Evolutionary conservation across 2,113 vertebrate species (phyloP), one percentile per base, ranked within the genome.

Genomic region (Microcebus ravelobensis): DNA sequence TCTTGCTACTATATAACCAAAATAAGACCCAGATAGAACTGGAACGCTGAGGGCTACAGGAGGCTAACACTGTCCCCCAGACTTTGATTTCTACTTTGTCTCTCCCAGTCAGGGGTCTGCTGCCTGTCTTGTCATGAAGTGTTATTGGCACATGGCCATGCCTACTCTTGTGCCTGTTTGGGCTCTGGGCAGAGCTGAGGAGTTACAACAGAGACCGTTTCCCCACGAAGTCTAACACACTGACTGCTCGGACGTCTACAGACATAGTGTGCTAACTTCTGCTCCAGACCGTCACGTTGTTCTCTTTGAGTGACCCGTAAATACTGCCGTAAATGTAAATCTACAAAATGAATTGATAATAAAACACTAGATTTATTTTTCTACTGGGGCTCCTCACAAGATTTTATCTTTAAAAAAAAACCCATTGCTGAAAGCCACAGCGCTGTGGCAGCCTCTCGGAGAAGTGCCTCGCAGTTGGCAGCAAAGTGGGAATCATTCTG

Each of bases 131-230:
- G 14, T 5, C n/a, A 29, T 45, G 27, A 29, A 50, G 55, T 42
- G 55, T 73, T 29, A 4, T 45, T 48, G 63, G 55, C 23, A 13
- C 39, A 63, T n/a, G 18, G 83, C 70, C 18, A 57, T 6, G 31
- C 2, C 50, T 6, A 3, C 39, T n/a, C 29, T 48, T 36, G 2
- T 36, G 11, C 1, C 8, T 4, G 14, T 11, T 6, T 5, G 12
- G 36, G 34, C 55, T 48, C 55, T 11, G 4, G 23, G 39, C 61
- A 9, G 61, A 68, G 36, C 3, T 13, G 21, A 74, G 65, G 6
- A 25, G 13, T 70, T 31, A 59, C 1, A 0, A 20, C 39, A 18
- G n/a, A 61, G 59, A 67, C 15, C 29, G 2, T 1, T 5, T 29
- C 1, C n/a, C 65, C 8, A 0, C 50, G 8, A 34, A 93, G 48